Evolutionary conservation across 2,797 vertebrate genomes (phyloP).

Genomic region (Hybognathus amarus): DNA sequence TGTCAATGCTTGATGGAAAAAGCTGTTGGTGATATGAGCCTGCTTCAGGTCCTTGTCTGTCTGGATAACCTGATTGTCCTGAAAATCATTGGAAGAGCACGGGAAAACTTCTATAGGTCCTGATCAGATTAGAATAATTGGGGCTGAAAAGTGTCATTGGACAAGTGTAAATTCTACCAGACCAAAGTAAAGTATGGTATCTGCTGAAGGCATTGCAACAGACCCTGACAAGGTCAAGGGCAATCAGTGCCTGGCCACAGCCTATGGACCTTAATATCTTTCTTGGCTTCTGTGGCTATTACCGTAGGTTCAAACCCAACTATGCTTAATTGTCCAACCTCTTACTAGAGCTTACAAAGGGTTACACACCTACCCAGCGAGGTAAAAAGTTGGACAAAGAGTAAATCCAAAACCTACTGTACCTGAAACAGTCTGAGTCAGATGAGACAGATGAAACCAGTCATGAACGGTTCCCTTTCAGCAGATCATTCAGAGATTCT

Average conservation of each 20-base stretch:
- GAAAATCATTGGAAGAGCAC: not conserved
- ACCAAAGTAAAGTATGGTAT: not conserved
- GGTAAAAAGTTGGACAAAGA: not conserved
- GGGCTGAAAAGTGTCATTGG: not conserved
- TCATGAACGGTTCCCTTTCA: not conserved
- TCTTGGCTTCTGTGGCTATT: not conserved
- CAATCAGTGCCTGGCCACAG: not conserved
- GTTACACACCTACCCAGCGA: not conserved
- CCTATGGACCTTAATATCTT: not conserved
- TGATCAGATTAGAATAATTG: not conserved
- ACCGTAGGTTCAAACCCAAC: not conserved
- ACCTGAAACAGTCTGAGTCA: not conserved
- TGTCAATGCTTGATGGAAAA: not conserved
- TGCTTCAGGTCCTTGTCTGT: not conserved
- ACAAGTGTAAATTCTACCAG: not conserved
- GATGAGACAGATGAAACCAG: not conserved
- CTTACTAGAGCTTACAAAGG: not conserved
- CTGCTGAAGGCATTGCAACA: not conserved
- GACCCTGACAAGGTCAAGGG: not conserved
- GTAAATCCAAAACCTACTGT: not conserved
- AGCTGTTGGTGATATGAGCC: not conserved
- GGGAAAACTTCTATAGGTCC: not conserved
- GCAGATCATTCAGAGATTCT: not conserved
- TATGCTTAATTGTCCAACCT: not conserved
- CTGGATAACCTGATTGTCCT: not conserved